phyloP scores from a whole-genome alignment of 2,113 vertebrate genomes.

The Agapornis roseicollis region DNA sequence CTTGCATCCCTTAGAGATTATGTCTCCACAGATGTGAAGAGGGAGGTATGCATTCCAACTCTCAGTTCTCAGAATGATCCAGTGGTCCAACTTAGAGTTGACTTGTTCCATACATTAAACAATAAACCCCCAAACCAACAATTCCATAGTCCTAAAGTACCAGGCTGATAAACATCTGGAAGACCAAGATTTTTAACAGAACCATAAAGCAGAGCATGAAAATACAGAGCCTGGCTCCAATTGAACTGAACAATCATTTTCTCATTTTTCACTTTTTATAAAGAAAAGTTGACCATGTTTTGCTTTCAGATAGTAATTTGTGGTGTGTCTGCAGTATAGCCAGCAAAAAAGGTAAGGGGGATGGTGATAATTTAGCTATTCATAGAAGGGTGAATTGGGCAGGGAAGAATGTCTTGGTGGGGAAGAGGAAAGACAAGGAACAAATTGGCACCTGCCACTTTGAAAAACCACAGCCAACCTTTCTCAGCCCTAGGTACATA shows the following conservation, averaged over 20 bases:
- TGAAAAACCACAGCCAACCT: not conserved
- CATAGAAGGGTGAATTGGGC: not conserved
- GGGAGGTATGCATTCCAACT: not conserved
- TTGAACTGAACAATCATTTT: not conserved
- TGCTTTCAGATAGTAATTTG: not conserved
- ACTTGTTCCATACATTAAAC: not conserved
- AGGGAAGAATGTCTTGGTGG: not conserved
- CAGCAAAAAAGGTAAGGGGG: not conserved
- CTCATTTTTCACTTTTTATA: not conserved
- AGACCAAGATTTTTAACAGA: not conserved
- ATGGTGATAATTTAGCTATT: not conserved
- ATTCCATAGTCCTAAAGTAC: not conserved
- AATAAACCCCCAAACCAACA: not conserved
- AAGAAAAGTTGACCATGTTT: not conserved
- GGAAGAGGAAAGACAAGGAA: not conserved
- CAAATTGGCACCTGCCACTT: not conserved
- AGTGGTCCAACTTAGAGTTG: not conserved
- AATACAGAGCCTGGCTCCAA: not conserved
- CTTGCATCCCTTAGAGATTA: not conserved
- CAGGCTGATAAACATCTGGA: not conserved
- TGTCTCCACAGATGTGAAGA: not conserved
- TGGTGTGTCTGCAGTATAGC: not conserved
- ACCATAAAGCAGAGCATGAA: not conserved
- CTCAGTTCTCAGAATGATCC: not conserved
- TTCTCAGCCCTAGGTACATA: not conserved